A percentile compares a stretch with the other conserved stretches of the same genome.
phyloP scores from a whole-genome alignment of 2,797 vertebrate species.

The Artibeus jamaicensis region DNA sequence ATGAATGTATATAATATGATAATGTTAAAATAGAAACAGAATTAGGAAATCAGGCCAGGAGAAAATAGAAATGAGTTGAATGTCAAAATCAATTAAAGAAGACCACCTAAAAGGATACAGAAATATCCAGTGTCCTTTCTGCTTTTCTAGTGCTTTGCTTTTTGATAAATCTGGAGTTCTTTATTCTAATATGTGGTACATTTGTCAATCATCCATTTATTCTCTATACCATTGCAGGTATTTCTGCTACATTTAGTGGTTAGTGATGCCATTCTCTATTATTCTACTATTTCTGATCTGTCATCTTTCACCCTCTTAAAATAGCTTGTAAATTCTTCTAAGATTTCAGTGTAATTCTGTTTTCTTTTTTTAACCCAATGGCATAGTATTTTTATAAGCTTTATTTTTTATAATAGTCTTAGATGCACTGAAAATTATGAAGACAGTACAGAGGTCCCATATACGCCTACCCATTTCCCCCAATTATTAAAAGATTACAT shows the following conservation, averaged over 20 bases:
- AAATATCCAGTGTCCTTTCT: neutral
- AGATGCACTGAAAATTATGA: neutral
- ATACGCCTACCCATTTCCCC: neutral
- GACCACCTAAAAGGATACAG: neutral
- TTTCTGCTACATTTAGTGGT: neutral
- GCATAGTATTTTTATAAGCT: neutral
- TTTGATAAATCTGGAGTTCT: neutral
- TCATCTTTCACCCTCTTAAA: slow-evolving; percentile 1
- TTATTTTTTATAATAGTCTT: neutral
- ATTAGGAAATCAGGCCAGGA: neutral
- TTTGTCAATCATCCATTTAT: neutral
- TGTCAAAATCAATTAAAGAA: neutral
- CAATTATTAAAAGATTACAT: neutral
- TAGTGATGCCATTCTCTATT: neutral
- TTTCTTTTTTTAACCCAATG: neutral
- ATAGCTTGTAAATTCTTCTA: neutral
- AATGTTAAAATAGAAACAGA: neutral
- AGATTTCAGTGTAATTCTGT: neutral
- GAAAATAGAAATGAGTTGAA: neutral
- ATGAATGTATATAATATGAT: neutral
- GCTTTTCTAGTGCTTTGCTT: neutral
- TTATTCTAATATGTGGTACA: neutral
- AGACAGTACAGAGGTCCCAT: neutral
- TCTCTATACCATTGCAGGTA: neutral
- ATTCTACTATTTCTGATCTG: neutral